A percentile compares a stretch with the other conserved stretches of the same genome.
Conservation (phyloP, 2,113 vertebrate species). For the Emydura subglobosa region DNA sequence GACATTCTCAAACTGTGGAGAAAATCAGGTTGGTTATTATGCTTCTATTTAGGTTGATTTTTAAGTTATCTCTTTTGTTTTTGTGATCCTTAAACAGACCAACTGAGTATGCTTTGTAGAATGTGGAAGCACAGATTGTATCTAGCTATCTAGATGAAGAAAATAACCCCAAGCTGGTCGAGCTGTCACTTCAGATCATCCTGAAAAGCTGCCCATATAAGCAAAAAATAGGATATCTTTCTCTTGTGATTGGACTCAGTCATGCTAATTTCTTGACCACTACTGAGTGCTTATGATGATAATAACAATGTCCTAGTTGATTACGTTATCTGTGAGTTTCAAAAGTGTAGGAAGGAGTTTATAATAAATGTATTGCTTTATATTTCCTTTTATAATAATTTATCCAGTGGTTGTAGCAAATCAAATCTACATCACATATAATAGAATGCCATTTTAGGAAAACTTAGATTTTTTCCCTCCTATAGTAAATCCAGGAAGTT, state of each 20-base stretch:
- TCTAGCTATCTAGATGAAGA: neutral
- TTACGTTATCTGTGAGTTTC: conserved; percentile 8
- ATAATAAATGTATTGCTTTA: conserved; percentile 41
- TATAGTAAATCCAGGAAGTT: neutral
- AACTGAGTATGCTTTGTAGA: neutral
- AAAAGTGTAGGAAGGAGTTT: conserved; percentile 20
- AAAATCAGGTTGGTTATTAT: neutral
- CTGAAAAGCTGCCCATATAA: neutral
- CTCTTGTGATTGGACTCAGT: neutral
- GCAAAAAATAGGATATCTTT: neutral
- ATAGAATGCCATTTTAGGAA: neutral
- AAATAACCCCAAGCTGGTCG: neutral
- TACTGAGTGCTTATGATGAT: neutral
- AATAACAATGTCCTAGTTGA: conserved; percentile 38
- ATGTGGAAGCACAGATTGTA: neutral
- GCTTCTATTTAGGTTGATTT: neutral
- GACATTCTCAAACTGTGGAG: neutral
- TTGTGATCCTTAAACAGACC: neutral
- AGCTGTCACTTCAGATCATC: neutral
- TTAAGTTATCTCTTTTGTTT: neutral
- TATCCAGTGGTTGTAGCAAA: neutral
- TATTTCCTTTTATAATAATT: neutral
- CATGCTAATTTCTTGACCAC: neutral
- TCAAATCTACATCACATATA: neutral
- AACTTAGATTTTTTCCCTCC: neutral